phyloP scores from a whole-genome alignment of 2,797 vertebrate species.

The Heterohyrax brucei region DNA sequence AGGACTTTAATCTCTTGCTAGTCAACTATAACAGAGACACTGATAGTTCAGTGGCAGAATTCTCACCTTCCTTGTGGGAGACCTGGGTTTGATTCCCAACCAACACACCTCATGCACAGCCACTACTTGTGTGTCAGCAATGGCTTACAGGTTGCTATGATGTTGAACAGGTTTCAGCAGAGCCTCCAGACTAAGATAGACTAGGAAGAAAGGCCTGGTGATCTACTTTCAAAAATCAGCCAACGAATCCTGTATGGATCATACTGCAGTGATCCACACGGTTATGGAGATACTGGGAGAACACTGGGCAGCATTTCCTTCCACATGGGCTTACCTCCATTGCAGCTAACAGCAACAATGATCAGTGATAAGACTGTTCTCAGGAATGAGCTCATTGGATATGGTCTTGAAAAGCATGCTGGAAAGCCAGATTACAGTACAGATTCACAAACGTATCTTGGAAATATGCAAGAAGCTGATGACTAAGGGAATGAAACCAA shows the following conservation, averaged over 20 bases:
- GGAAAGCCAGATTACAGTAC: background rate
- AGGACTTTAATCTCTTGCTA: slow-evolving; percentile 47
- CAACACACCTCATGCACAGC: background rate
- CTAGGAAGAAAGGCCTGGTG: background rate
- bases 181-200: background rate
- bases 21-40: background rate
- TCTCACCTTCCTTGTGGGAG: background rate
- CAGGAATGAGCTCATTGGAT: slow-evolving; percentile 39
- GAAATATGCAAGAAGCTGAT: background rate
- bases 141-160: background rate
- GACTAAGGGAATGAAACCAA: background rate
- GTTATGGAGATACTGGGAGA: background rate
- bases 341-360: background rate
- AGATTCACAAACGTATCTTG: slow-evolving; percentile 28
- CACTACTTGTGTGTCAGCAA: background rate
- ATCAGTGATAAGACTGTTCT: slow-evolving; percentile 46
- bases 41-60: background rate
- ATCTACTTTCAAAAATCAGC: background rate
- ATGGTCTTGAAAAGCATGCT: slow-evolving; percentile 13
- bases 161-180: background rate
- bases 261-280: too few species aligned
- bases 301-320: background rate
- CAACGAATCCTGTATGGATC: background rate
- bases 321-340: background rate
- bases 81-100: background rate